Evolutionary conservation across 2,888 invertebrate species (phyloP).

Genomic region (Lordiphosa fenestrarum): DNA sequence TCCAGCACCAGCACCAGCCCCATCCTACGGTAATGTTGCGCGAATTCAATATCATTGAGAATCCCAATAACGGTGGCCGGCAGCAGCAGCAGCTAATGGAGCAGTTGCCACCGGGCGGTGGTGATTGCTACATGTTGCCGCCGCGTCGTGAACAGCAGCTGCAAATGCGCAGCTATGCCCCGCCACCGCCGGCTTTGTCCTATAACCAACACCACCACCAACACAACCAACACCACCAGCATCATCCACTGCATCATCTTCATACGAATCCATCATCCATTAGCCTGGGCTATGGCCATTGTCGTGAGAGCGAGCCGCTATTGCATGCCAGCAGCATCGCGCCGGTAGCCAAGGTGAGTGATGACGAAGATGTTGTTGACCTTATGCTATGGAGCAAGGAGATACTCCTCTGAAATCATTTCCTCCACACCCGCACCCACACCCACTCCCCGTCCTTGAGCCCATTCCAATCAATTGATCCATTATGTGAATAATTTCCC

Average conservation of each 20-base stretch:
- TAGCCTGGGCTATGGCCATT: conserved; percentile 78
- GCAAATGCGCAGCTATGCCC: conserved; percentile 44
- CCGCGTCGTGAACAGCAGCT: conserved; percentile 47
- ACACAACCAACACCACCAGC: conserved; percentile 54
- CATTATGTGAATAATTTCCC: not conserved
- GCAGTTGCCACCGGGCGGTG: conserved; percentile 50
- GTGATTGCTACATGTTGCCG: conserved; percentile 56
- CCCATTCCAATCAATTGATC: conserved; percentile 1
- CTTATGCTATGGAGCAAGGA: conserved; percentile 68
- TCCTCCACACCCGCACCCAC: conserved; percentile 1
- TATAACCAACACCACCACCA: conserved; percentile 57
- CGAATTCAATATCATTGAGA: conserved; percentile 80
- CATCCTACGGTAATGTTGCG: conserved; percentile 82
- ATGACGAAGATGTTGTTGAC: conserved; percentile 52
- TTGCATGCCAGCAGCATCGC: conserved; percentile 78
- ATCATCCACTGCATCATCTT: conserved; percentile 61
- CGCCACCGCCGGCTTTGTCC: conserved; percentile 51
- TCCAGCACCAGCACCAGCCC: conserved; percentile 59
- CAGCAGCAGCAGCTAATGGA: conserved; percentile 41
- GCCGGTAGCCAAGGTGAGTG: conserved; percentile 80
- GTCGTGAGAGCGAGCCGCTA: conserved; percentile 80
- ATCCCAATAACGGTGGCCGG: conserved; percentile 79
- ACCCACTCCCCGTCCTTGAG: not conserved
- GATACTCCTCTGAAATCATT: conserved; percentile 60
- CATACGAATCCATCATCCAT: conserved; percentile 58